Base-by-base conservation (phyloP, 2,888 invertebrate species). In the Sesia apiformis region DNA sequence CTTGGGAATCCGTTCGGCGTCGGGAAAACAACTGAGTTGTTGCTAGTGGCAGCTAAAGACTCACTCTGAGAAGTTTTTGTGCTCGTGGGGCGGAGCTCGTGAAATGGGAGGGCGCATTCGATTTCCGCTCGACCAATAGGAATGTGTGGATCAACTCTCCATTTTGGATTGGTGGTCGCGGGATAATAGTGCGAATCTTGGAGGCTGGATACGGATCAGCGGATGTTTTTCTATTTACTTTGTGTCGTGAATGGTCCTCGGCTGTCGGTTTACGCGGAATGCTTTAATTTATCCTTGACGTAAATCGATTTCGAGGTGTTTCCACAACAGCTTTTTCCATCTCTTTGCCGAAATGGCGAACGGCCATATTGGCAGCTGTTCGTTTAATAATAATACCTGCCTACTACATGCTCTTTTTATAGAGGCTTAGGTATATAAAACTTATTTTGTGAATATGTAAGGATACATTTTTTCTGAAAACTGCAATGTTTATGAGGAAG, bases 101-200 rank as follows among this genome's bases (percentile, higher is more conserved):
- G 70, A 66, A 74, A 74, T 80, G 87, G 91, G 91, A 79, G 91
- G 90, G 81, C 67, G 69, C 53, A 57, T 54, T 7, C 23, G 2
- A 7, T 38, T 5, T 52, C 49, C 50, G 57, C 41, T 59, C 63
- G 57, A 43, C 88, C 85, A 88, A 87, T 87, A 51, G 63, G 58
- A 57, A 39, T 51, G 57, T 51, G 39, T 56, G 54, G 52, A 56
- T 58, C n/a, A n/a, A 57, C 58, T 68, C 68, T 70, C 67, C 70
- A 70, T 70, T 60, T 72, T 65, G 78, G 74, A 87, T 89, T 89
- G 88, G 89, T 64, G 62, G 70, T 54, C 54, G 60, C 64, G 80
- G 87, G 88, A 87, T 86, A 83, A 84, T 82, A 81, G 78, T 84
- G 86, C 87, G 83, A 85, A 88, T 84, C 80, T 83, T 75, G 82